phyloP scores from a whole-genome alignment of 2,113 vertebrate genomes.

The Bos indicus region DNA sequence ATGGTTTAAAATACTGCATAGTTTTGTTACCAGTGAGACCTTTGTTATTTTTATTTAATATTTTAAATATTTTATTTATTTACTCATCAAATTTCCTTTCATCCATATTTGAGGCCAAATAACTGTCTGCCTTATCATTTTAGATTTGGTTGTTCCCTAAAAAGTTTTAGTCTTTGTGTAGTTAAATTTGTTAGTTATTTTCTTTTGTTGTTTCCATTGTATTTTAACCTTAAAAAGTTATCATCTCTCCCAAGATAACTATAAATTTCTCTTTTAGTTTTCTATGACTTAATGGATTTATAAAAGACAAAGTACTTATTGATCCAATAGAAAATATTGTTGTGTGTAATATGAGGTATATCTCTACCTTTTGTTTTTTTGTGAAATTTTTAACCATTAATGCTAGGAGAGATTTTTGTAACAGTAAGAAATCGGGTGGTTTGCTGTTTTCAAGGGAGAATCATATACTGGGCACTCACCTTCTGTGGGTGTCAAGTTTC shows the following conservation, averaged over 20 bases:
- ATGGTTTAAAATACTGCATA: not conserved
- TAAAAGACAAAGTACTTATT: not conserved
- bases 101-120: not conserved
- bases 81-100: not conserved
- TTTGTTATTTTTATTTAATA: not conserved
- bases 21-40: not conserved
- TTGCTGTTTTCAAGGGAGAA: not conserved
- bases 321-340: not conserved
- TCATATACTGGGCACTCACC: not conserved
- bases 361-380: not conserved
- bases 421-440: not conserved
- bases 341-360: not conserved
- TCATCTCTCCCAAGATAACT: not conserved
- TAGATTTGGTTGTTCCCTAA: not conserved
- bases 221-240: not conserved
- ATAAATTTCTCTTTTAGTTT: not conserved
- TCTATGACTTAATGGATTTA: not conserved
- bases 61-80: not conserved
- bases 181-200: not conserved
- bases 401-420: not conserved
- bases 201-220: not conserved
- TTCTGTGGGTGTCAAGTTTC: not conserved
- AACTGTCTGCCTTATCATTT: not conserved
- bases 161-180: not conserved
- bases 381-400: not conserved